Percentiles rank a stretch among this genome's conserved stretches.
phyloP scores from a whole-genome alignment of 1,140 invertebrate genomes.

The Platyscapa corneri region DNA sequence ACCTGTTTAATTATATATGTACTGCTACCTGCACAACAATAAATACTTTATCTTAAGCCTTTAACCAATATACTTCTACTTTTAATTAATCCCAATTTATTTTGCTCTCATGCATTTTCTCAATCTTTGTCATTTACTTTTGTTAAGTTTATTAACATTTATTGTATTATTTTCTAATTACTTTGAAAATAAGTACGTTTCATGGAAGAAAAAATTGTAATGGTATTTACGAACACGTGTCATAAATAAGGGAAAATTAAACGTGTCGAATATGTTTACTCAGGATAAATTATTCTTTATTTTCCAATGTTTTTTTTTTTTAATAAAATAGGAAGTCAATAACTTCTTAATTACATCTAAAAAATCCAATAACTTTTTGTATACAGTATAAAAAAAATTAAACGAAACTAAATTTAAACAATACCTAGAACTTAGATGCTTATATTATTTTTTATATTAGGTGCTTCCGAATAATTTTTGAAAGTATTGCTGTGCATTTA shows the following conservation, averaged over 20 bases:
- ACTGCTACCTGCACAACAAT: not conserved
- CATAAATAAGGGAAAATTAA: not conserved
- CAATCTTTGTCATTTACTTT: not conserved
- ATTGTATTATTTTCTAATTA: not conserved
- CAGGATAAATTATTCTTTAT: not conserved
- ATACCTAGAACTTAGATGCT: no score
- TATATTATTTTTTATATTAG: no score
- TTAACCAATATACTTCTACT: not conserved
- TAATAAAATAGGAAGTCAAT: no score
- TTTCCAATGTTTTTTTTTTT: not conserved
- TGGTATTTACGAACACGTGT: no score
- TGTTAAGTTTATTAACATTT: not conserved
- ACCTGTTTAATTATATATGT: no score
- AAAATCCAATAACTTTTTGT: no score
- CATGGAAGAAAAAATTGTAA: not conserved
- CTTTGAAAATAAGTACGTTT: not conserved
- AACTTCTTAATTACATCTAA: no score
- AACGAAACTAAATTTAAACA: no score
- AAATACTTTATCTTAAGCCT: not conserved
- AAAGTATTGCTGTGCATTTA: no score
- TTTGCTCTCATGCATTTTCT: not conserved
- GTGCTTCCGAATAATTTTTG: no score
- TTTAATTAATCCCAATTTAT: no score
- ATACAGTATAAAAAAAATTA: no score
- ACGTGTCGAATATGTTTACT: conserved; percentile 42